phyloP scores from a whole-genome alignment of 35 echinoderm and acorn worm species.

The Apostichopus californicus region DNA sequence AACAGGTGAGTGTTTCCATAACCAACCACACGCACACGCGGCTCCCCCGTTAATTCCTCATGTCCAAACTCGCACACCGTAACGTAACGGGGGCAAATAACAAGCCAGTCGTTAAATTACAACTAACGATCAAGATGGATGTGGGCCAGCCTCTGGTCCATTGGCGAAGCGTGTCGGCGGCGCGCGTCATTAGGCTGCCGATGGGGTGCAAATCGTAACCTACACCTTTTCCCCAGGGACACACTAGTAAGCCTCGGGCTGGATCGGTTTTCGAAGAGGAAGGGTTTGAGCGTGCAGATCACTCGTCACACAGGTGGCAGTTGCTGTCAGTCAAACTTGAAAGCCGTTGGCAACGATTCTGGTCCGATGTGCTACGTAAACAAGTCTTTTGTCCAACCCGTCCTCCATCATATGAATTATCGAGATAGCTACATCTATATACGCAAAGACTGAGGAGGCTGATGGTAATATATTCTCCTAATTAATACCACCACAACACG shows the following conservation, averaged over 20 bases:
- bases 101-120: background rate
- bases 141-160: background rate
- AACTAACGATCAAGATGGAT: slow-evolving; percentile 15
- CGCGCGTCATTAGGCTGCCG: background rate
- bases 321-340: too few relatives aligned
- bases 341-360: too few relatives aligned
- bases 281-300: background rate
- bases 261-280: background rate
- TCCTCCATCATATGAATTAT: too few relatives aligned
- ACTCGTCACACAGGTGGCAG: too few relatives aligned
- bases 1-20: background rate
- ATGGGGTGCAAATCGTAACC: background rate
- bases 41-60: background rate
- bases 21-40: background rate
- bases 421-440: too few relatives aligned
- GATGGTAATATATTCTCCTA: too few relatives aligned
- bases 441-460: too few relatives aligned
- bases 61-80: background rate
- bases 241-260: background rate
- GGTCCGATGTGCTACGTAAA: too few relatives aligned
- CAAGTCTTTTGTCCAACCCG: too few relatives aligned
- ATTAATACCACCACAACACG: too few relatives aligned
- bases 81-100: background rate
- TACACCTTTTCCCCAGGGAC: background rate
- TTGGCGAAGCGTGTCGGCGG: background rate